Evolutionary conservation across 2,888 invertebrate species (phyloP).

Genomic region (Adineta ricciae): DNA sequence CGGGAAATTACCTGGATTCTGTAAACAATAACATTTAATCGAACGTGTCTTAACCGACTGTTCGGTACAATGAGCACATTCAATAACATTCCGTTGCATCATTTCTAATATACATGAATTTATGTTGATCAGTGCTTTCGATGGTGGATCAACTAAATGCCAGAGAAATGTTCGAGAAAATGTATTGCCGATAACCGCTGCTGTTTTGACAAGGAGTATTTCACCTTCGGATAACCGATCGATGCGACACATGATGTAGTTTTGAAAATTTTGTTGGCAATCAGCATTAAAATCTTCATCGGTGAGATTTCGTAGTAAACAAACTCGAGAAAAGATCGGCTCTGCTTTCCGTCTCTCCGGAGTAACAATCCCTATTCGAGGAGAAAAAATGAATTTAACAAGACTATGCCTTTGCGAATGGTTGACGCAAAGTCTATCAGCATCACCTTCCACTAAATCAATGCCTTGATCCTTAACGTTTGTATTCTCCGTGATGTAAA

Average conservation of each 20-base stretch:
- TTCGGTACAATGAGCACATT: background rate
- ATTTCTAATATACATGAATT: conserved; percentile 1
- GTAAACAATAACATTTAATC: conserved; percentile 8
- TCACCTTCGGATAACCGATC: conserved; percentile 14
- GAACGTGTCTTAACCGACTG: background rate
- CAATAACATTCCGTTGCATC: conserved; percentile 14
- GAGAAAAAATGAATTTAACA: background rate
- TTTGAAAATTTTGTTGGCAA: conserved; percentile 19
- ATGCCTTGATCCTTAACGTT: background rate
- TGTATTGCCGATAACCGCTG: background rate
- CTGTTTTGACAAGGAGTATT: background rate
- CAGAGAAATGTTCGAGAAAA: background rate
- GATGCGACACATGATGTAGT: conserved; percentile 15
- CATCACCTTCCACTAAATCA: background rate
- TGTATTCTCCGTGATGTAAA: background rate
- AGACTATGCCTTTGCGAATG: background rate
- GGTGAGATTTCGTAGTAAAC: background rate
- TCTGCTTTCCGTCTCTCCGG: background rate
- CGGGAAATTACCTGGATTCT: background rate
- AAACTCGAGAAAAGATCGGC: background rate
- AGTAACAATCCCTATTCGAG: background rate
- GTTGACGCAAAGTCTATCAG: background rate
- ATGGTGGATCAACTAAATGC: background rate
- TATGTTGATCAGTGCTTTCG: background rate
- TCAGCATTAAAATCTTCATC: background rate